A percentile compares a stretch with the other conserved stretches of the same genome.
phyloP scores from a whole-genome alignment of 2,113 vertebrate genomes.

The Gadus macrocephalus region DNA sequence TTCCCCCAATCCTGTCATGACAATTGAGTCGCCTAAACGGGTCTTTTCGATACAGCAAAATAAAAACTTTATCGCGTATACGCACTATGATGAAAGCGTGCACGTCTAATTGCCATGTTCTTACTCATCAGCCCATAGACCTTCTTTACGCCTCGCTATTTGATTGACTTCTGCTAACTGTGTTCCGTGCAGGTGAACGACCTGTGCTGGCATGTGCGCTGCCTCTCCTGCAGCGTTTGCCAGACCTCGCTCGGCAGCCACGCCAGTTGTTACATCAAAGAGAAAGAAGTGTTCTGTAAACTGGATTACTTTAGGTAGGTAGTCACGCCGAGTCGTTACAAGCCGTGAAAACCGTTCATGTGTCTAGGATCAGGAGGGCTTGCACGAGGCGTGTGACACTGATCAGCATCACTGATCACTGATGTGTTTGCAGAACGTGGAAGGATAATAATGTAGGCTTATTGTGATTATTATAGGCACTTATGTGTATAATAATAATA shows the following conservation, averaged over 20 bases:
- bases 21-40: not conserved
- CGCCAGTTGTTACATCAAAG: conserved; percentile 97
- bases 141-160: not conserved
- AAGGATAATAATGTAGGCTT: too few relatives aligned
- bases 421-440: too few relatives aligned
- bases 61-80: not conserved
- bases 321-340: not conserved
- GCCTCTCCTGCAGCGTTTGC: conserved; percentile 96
- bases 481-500: not conserved
- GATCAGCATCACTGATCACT: too few relatives aligned
- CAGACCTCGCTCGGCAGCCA: conserved; percentile 90
- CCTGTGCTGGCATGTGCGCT: conserved; percentile 97
- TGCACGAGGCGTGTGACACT: too few relatives aligned
- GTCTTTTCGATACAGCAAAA: not conserved
- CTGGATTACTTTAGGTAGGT: conserved; percentile 96
- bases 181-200: conserved; percentile 85
- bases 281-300: conserved; percentile 98
- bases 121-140: not conserved
- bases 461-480: too few relatives aligned
- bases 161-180: conserved; percentile 19
- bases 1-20: not conserved
- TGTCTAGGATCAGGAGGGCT: too few relatives aligned
- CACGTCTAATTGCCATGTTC: not conserved
- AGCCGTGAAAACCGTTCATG: not conserved
- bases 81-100: too few relatives aligned